Conservation (phyloP, 2,797 vertebrate genomes). For the Tragopan temminckii region DNA sequence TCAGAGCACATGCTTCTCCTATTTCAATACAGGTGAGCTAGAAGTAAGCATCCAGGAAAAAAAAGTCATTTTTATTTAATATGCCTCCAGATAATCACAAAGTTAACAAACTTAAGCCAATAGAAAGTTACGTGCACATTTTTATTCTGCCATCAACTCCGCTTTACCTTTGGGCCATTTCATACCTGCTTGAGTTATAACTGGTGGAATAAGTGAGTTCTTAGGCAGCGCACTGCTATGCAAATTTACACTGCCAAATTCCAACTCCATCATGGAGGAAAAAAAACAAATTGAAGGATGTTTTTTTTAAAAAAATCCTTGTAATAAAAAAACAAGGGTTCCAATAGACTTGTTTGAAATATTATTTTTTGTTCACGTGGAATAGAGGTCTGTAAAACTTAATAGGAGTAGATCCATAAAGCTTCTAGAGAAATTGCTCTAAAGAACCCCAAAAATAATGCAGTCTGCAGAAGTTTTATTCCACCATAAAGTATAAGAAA, state of each 20-base stretch:
- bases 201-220: slow-evolving; percentile 46
- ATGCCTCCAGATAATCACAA: background rate
- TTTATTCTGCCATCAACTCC: slow-evolving; percentile 31
- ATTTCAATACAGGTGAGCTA: background rate
- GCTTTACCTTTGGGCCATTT: slow-evolving; percentile 64
- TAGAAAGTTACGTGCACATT: slow-evolving; percentile 39
- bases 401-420: background rate
- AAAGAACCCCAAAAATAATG: background rate
- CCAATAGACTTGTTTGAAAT: slow-evolving; percentile 30
- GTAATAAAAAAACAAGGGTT: slow-evolving; percentile 33
- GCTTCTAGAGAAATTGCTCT: background rate
- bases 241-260: slow-evolving; percentile 61
- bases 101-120: slow-evolving; percentile 42
- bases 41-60: background rate
- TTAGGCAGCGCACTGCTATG: slow-evolving; percentile 65
- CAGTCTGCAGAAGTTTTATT: background rate
- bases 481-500: background rate
- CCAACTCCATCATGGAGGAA: background rate
- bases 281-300: slow-evolving; percentile 3
- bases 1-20: background rate
- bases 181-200: slow-evolving; percentile 58
- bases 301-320: background rate
- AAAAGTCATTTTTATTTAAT: background rate
- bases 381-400: slow-evolving; percentile 4
- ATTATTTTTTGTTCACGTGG: background rate